Percentiles rank a stretch among this genome's conserved stretches.
Evolutionary conservation across 2,113 vertebrate genomes (phyloP).

Genomic region (Syrmaticus mikado): DNA sequence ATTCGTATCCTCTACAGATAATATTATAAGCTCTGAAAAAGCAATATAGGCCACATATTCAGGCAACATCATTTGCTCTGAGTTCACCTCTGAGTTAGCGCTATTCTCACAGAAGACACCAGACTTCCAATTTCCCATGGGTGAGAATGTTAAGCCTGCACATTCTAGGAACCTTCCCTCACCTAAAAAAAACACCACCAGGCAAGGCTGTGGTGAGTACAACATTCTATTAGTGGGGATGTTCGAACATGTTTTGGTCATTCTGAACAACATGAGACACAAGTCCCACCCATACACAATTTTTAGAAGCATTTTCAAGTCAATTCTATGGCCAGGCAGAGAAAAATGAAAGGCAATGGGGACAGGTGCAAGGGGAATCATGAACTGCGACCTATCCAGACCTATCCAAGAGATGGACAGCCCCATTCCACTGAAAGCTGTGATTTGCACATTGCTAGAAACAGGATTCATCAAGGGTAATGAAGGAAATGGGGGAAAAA

Average conservation of each 20-base stretch:
- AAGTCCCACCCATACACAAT: not conserved
- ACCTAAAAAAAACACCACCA: not conserved
- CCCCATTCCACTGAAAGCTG: not conserved
- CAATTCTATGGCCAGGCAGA: not conserved
- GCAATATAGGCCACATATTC: not conserved
- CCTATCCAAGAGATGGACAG: not conserved
- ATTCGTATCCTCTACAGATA: not conserved
- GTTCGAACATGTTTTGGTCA: not conserved
- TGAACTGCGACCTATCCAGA: not conserved
- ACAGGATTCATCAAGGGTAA: not conserved
- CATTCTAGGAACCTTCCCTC: not conserved
- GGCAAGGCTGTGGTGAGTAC: not conserved
- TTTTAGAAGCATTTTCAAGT: not conserved
- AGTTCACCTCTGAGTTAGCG: not conserved
- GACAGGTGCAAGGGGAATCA: not conserved
- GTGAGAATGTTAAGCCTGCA: not conserved
- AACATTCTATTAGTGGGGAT: not conserved
- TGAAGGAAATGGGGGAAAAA: not conserved
- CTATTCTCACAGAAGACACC: not conserved
- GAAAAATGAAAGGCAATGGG: not conserved
- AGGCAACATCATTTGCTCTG: fast-evolving
- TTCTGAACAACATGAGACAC: not conserved
- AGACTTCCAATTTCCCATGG: not conserved
- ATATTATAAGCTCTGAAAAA: not conserved
- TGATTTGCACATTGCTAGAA: not conserved